Conservation (phyloP, 2,113 vertebrate species). For the Syngnathus typhle region DNA sequence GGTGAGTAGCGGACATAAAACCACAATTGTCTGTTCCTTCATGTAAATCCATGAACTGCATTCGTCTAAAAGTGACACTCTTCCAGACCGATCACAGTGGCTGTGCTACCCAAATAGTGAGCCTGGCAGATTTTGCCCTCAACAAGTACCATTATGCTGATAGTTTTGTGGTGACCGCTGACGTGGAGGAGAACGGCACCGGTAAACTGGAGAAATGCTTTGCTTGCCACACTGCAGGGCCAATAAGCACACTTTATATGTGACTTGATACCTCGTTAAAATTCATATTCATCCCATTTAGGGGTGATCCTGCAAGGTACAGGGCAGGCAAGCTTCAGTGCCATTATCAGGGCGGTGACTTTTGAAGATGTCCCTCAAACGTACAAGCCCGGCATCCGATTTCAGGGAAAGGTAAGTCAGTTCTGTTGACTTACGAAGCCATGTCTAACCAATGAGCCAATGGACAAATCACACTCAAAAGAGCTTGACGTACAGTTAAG, state of each 20-base stretch:
- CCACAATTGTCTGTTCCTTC: not conserved
- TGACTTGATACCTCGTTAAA: not conserved
- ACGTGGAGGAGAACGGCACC: constrained; percentile 65
- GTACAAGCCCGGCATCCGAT: constrained; percentile 55
- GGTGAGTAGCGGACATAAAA: constrained; percentile 39
- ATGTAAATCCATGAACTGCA: not conserved
- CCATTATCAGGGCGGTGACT: constrained; percentile 21
- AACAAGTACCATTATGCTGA: not conserved
- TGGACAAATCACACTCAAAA: not conserved
- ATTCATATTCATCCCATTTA: constrained; percentile 22
- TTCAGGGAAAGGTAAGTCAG: constrained; percentile 60
- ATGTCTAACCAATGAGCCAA: not conserved
- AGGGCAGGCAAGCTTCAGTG: constrained; percentile 18
- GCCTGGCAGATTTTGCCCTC: constrained; percentile 20
- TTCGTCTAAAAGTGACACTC: not conserved
- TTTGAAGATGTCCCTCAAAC: constrained; percentile 45
- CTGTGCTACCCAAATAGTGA: constrained; percentile 49
- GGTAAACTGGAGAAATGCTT: constrained; percentile 40
- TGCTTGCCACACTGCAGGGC: not conserved
- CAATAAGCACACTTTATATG: not conserved
- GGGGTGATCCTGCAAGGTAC: constrained; percentile 48
- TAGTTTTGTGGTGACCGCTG: constrained; percentile 29
- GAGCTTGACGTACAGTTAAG: not conserved
- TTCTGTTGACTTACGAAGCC: not conserved
- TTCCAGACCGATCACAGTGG: constrained; percentile 63